Base-by-base conservation (phyloP, 2,797 vertebrate species). In the Dermochelys coriacea region DNA sequence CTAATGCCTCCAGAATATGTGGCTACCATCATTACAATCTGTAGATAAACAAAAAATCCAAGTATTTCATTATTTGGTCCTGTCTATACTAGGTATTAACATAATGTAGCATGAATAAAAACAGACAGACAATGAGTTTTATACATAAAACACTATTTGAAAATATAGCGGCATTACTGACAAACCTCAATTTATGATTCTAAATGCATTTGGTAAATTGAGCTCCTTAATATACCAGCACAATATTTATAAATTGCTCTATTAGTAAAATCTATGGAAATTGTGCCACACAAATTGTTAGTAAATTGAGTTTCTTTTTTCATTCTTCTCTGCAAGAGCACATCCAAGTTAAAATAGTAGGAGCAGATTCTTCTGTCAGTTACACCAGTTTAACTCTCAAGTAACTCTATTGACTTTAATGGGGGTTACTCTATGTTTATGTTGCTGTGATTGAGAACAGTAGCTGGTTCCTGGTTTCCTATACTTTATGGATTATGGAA, bases 241-340 rank as follows among this genome's bases (percentile, higher is more conserved):
- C 94, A 95, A 90, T 96, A 97, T 97, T 97, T 94, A 96, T 96
- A 97, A 95, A 95, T 97, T 96, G 91, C 80, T 93, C 90, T 97
- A 96, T 97, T 97, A 97, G 51, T 71, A 93, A 84, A 95, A 97
- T 97, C 97, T 97, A 96, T 97, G 93, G 90, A 97, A 97, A 97
- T 94, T 85, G 75, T 96, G 88, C 91, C 86, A 82, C 82, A 86
- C 49, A 95, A 71, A 92, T 86, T 97, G 86, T 96, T 95, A 90
- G 93, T 85, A 97, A 98, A 96, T 93, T 68, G 87, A 90, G 71
- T 86, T 89, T 87, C 4, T 96, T 97, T 97, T 83, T 92, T 85
- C 55, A 93, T 94, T 95, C 83, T 95, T 91, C 37, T 95, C 82
- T 92, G 89, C 2, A 14, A 94, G 37, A 51, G 75, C 31, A 88